Evolutionary conservation across 2,888 invertebrate genomes (phyloP).

Genomic region (Autographa pulchrina): DNA sequence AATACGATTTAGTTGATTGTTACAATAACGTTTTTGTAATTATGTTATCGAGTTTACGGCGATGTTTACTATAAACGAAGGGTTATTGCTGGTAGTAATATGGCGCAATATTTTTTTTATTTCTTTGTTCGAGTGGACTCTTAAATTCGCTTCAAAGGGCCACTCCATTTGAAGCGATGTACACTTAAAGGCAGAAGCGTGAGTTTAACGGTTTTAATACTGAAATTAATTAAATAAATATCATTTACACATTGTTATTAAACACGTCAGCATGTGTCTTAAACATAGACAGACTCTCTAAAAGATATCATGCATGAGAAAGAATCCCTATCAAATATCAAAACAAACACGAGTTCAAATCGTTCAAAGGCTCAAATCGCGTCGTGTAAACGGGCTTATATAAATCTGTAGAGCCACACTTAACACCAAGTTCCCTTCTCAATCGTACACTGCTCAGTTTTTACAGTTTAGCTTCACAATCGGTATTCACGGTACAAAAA

Average conservation of each 20-base stretch:
- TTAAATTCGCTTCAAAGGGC: too few species aligned
- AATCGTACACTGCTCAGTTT: constrained; percentile 74
- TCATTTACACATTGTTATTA: too few species aligned
- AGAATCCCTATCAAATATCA: too few species aligned
- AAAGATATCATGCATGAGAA: too few species aligned
- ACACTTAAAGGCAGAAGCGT: too few species aligned
- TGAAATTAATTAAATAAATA: too few species aligned
- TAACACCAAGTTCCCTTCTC: constrained; percentile 83
- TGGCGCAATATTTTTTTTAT: constrained; percentile 16
- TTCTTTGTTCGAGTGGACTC: not conserved
- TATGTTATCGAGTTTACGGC: constrained; percentile 7
- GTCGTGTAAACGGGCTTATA: constrained; percentile 68
- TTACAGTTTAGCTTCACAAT: constrained; percentile 77
- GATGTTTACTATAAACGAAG: not conserved
- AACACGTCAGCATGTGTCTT: too few species aligned
- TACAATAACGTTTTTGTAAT: constrained; percentile 3
- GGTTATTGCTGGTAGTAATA: not conserved
- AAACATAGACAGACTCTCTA: too few species aligned
- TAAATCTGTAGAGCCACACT: constrained; percentile 72
- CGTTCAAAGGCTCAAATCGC: constrained; percentile 28
- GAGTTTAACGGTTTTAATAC: too few species aligned
- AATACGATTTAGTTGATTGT: constrained; percentile 15
- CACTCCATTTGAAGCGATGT: too few species aligned
- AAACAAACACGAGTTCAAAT: not conserved
- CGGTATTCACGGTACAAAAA: constrained; percentile 80